Evolutionary conservation across 35 echinoderm and acorn worm genomes (phyloP), one percentile per base, ranked within the genome.

Genomic region (Lytechinus pictus): DNA sequence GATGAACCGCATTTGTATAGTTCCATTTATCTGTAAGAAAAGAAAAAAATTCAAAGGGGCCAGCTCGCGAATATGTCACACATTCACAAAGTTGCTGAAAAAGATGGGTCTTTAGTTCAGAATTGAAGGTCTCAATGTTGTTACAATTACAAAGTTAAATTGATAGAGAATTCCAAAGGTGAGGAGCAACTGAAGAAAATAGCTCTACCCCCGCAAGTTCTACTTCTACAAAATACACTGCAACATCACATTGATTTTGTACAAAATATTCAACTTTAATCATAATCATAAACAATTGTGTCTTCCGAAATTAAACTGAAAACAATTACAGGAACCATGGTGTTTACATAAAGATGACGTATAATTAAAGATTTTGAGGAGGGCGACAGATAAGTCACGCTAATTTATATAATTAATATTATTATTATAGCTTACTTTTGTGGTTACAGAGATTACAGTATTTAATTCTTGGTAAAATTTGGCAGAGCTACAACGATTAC

Each of bases 251-350:
- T 51, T 89, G 12, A 89, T 89, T 33, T 89, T 16, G 54, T 93
- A 93, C 91, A 93, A 93, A 93, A 93, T 93, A 93, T 93, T 93
- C 91, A 93, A 29, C 28, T 93, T 93, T 93, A 93, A 93, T 93
- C 52, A 93, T 54, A 51, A 51, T 89, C 14, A 93, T 89, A 29
- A 89, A 89, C 87, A 89, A 89, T 27, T 44, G 27, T 89, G 87
- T 89, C 27, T 89, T 11, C 52, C 87, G 9, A 89, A 89, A 13
- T 71, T 13, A 71, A 71, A 71, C 24, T 71, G 61, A 71, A 71
- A 13, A 71, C 4, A 71, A 71, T 44, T 44, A 44, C 33, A 5
- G 61, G 12, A 71, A 19, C 14, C 61, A 19, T 44, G 33, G 33
- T 44, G 33, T 44, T n/a, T 13, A 21, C 55, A 11, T 57, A 57